Conservation (phyloP, 1,140 invertebrate genomes). For the Cydia fagiglandana region DNA sequence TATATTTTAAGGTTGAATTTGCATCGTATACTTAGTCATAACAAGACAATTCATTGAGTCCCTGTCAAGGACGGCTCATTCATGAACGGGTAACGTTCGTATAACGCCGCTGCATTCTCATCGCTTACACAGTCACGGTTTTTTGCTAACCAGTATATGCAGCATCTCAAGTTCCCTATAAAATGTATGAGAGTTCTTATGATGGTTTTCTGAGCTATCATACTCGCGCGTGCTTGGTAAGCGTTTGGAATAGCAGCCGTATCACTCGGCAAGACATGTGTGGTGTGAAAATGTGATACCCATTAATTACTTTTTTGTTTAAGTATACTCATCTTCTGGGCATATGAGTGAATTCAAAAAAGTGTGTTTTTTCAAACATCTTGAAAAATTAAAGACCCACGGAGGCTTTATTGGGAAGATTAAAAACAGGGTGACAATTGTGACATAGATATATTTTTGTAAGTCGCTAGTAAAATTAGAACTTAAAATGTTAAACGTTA, state of each 20-base stretch:
- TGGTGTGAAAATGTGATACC: conserved; percentile 1
- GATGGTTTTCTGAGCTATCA: not conserved
- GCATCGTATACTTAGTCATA: not conserved
- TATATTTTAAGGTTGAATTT: not conserved
- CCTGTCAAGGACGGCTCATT: conserved; percentile 9
- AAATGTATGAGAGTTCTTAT: too few relatives aligned
- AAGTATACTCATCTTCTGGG: not conserved
- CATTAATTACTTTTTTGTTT: not conserved
- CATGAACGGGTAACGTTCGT: conserved; percentile 1
- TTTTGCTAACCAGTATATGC: not conserved
- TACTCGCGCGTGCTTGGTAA: not conserved
- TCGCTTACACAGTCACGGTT: not conserved
- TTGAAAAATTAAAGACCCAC: too few relatives aligned
- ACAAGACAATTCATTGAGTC: not conserved
- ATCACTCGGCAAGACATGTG: not conserved
- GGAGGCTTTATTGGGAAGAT: too few relatives aligned
- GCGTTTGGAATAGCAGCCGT: not conserved
- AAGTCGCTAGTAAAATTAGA: too few relatives aligned
- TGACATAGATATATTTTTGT: too few relatives aligned
- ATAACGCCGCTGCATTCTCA: not conserved
- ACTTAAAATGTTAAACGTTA: too few relatives aligned
- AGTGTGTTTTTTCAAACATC: too few relatives aligned
- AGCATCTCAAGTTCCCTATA: too few relatives aligned
- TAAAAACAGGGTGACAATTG: too few relatives aligned
- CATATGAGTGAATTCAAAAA: too few relatives aligned